phyloP scores from a whole-genome alignment of 2,113 vertebrate species.

The Acanthochromis polyacanthus region DNA sequence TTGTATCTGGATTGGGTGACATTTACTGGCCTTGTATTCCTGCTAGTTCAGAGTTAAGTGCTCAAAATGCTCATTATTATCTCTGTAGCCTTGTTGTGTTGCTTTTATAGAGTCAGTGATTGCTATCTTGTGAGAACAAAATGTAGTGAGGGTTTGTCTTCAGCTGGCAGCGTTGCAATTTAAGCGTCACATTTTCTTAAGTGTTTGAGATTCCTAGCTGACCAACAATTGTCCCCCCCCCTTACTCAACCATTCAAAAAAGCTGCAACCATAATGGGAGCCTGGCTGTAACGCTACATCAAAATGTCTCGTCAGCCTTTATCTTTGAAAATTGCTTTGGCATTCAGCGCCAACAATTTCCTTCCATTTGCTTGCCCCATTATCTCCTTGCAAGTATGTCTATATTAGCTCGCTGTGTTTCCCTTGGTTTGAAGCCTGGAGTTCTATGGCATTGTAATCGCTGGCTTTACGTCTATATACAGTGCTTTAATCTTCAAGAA shows the following conservation, averaged over 20 bases:
- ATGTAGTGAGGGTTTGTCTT: background rate
- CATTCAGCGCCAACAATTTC: slow-evolving; percentile 3
- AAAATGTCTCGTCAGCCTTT: slow-evolving; percentile 9
- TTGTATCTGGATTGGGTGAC: background rate
- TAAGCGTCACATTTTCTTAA: slow-evolving; percentile 11
- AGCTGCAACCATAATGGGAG: slow-evolving; percentile 6
- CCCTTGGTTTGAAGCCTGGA: background rate
- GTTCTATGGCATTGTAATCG: slow-evolving; percentile 69
- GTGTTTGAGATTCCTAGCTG: slow-evolving; percentile 23
- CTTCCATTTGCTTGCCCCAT: background rate
- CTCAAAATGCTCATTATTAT: background rate
- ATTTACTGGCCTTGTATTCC: background rate
- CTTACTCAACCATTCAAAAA: slow-evolving; percentile 32
- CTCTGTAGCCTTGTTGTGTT: background rate
- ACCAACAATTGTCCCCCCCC: slow-evolving; percentile 31
- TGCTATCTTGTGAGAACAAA: background rate
- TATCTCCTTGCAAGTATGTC: background rate
- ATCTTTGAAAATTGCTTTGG: slow-evolving; percentile 37
- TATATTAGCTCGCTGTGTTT: background rate
- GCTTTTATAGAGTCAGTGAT: background rate
- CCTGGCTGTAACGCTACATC: background rate
- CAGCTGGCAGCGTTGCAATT: background rate
- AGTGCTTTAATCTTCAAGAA: slow-evolving; percentile 64
- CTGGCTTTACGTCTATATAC: slow-evolving; percentile 74
- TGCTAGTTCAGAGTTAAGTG: background rate